phyloP scores from a whole-genome alignment of 2,888 invertebrate species.

The Labia minor region DNA sequence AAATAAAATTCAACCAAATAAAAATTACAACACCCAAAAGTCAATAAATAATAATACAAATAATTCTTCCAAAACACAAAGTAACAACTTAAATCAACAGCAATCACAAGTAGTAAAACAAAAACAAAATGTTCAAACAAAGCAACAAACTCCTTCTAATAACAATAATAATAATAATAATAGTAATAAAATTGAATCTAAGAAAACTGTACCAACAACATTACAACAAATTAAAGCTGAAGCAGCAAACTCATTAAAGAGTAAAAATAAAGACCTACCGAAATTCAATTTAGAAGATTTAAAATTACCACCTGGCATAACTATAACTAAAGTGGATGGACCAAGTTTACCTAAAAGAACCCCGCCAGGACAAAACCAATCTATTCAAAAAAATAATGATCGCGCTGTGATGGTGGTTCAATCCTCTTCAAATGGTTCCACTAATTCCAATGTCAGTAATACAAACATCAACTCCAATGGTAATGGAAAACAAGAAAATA shows the following conservation, averaged over 20 bases:
- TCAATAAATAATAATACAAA: neutral
- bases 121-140: constrained; percentile 14
- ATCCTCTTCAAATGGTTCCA: neutral
- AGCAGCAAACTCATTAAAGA: neutral
- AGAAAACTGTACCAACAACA: constrained; percentile 14
- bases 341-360: constrained; percentile 29
- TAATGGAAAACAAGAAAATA: constrained; percentile 31
- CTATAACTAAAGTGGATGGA: constrained; percentile 57
- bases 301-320: constrained; percentile 67
- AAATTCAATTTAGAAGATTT: constrained; percentile 40
- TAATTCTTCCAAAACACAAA: constrained; percentile 16
- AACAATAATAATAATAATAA: neutral
- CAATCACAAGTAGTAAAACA: constrained; percentile 9
- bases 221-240: neutral
- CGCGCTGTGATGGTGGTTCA: neutral
- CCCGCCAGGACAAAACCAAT: constrained; percentile 14
- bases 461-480: constrained; percentile 33
- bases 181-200: neutral
- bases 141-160: constrained; percentile 13
- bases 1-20: constrained; percentile 17
- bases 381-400: constrained; percentile 15
- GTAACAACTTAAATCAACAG: constrained; percentile 13
- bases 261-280: neutral
- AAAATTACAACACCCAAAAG: no score
- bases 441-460: constrained; percentile 28